Percentiles rank a stretch among this genome's conserved stretches.
phyloP scores from a whole-genome alignment of 2,888 invertebrate species.

The Caenorhabditis doughertyi region DNA sequence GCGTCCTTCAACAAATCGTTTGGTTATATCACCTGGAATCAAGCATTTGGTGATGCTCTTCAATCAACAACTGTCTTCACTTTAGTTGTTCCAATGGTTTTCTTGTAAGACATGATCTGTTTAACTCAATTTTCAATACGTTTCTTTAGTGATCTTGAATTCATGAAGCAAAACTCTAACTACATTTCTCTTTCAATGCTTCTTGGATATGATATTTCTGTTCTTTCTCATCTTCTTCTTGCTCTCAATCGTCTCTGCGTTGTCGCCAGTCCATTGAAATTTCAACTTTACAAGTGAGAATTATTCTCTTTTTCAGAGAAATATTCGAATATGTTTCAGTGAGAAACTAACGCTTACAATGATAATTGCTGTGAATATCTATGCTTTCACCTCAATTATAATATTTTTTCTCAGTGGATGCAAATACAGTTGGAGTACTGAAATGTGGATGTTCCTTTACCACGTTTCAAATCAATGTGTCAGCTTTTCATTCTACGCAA shows the following conservation, averaged over 20 bases:
- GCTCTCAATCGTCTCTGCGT: conserved; percentile 36
- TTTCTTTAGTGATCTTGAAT: conserved; percentile 26
- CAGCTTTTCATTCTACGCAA: conserved; percentile 38
- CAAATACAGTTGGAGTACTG: conserved; percentile 40
- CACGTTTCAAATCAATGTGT: conserved; percentile 31
- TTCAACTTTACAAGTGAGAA: conserved; percentile 20
- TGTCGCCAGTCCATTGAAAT: conserved; percentile 15
- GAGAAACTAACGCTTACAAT: conserved; percentile 9
- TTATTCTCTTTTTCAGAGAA: neutral
- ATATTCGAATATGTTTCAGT: conserved; percentile 1
- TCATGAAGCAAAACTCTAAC: conserved; percentile 23
- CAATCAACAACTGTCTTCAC: conserved; percentile 23
- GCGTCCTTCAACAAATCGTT: conserved; percentile 37
- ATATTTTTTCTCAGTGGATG: conserved; percentile 25
- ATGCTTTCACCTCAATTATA: conserved; percentile 20
- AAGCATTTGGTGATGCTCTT: conserved; percentile 45
- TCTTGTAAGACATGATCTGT: conserved; percentile 16
- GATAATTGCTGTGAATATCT: conserved; percentile 27
- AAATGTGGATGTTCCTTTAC: conserved; percentile 33
- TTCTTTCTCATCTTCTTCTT: conserved; percentile 38
- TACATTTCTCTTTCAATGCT: conserved; percentile 33
- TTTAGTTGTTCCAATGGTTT: conserved; percentile 29
- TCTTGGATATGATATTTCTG: conserved; percentile 40
- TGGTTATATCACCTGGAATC: conserved; percentile 43
- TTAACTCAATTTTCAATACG: neutral